phyloP scores from a whole-genome alignment of 2,797 vertebrate genomes.

The Chlorospingus flavigularis region DNA sequence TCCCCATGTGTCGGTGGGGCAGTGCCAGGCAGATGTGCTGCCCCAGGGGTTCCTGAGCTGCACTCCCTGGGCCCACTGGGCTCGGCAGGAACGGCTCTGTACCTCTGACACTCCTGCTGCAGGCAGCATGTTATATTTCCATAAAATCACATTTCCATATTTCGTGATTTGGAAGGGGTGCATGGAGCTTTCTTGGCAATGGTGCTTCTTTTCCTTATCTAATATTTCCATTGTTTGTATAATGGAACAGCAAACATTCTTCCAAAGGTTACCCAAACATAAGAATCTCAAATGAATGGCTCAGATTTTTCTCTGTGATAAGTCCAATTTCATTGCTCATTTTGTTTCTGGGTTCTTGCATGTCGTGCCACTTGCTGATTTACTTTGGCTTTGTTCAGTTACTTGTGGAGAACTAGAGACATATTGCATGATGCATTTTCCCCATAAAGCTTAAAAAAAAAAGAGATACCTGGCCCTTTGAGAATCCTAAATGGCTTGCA shows the following conservation, averaged over 20 bases:
- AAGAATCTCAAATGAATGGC: conserved; percentile 51
- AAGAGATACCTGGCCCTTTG: not conserved
- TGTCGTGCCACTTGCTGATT: conserved; percentile 1
- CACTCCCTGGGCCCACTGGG: fast-evolving
- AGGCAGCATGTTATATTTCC: not conserved
- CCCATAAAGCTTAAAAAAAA: not conserved
- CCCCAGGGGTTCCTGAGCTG: not conserved
- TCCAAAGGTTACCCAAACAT: conserved; percentile 61
- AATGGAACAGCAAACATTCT: conserved; percentile 59
- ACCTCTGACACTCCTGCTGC: not conserved
- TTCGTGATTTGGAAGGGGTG: not conserved
- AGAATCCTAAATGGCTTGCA: not conserved
- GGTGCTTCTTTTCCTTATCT: conserved; percentile 26
- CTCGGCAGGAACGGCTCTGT: not conserved
- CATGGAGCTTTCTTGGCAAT: not conserved
- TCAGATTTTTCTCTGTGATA: conserved; percentile 46
- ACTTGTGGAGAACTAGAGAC: not conserved
- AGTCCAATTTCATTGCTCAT: conserved; percentile 9
- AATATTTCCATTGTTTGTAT: conserved; percentile 52
- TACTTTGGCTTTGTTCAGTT: conserved; percentile 43
- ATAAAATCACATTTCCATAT: not conserved
- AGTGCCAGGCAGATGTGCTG: not conserved
- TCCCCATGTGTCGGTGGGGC: fast-evolving
- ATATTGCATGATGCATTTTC: not conserved
- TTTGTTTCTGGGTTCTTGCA: conserved; percentile 51